Evolutionary conservation across 1,140 invertebrate genomes (phyloP).

Genomic region (Agrilus planipennis): DNA sequence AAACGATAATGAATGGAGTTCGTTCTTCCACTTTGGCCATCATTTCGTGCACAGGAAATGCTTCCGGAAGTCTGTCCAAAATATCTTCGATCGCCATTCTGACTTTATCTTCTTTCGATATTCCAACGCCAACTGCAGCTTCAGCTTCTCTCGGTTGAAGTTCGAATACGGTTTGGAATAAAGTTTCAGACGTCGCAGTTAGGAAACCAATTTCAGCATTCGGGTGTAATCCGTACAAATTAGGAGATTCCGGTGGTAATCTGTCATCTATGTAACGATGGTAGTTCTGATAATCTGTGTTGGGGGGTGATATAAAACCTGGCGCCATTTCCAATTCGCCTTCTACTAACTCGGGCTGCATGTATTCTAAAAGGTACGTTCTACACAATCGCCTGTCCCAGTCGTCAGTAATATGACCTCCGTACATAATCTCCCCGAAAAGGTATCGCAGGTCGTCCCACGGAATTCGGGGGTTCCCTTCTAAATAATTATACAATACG

Average conservation of each 20-base stretch:
- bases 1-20: conserved; percentile 85
- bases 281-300: conserved; percentile 76
- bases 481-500: conserved; percentile 87
- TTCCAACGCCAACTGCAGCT: conserved; percentile 45
- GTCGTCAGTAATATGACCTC: conserved; percentile 92
- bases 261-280: conserved; percentile 83
- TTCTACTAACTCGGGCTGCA: conserved; percentile 61
- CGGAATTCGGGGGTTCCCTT: conserved; percentile 74
- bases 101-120: conserved; percentile 74
- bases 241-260: conserved; percentile 77
- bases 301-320: conserved; percentile 72
- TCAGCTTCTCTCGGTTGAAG: conserved; percentile 78
- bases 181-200: conserved; percentile 70
- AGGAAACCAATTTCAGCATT: conserved; percentile 94
- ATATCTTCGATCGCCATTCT: conserved; percentile 69
- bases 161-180: conserved; percentile 85
- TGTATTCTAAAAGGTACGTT: conserved; percentile 80
- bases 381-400: conserved; percentile 83
- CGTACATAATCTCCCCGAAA: conserved; percentile 96
- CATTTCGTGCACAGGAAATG: conserved; percentile 78
- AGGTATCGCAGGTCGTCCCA: conserved; percentile 90
- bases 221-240: conserved; percentile 83
- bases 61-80: conserved; percentile 76
- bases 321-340: conserved; percentile 32
- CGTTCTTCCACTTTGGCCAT: conserved; percentile 79